Conservation (phyloP, 2,888 invertebrate species). For the Silvanus unidentatus region DNA sequence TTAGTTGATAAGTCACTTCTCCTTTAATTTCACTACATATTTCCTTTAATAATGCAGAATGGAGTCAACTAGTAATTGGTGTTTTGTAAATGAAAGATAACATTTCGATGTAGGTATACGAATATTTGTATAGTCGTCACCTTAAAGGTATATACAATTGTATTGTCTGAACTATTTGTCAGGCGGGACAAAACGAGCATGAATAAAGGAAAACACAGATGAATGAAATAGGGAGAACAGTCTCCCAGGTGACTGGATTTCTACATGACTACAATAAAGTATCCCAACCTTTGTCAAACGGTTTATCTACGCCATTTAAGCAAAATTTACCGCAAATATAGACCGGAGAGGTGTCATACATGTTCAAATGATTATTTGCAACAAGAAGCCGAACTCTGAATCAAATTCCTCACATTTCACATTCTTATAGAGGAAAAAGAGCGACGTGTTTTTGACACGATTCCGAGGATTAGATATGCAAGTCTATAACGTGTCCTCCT, state of each 20-base stretch:
- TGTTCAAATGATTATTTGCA: neutral
- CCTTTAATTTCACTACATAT: conserved; percentile 1
- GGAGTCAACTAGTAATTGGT: conserved; percentile 31
- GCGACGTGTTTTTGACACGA: no score
- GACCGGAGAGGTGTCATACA: conserved; percentile 16
- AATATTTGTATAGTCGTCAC: conserved; percentile 31
- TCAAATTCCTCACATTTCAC: no score
- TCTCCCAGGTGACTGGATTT: conserved; percentile 31
- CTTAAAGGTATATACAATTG: conserved; percentile 27
- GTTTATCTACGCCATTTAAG: conserved; percentile 22
- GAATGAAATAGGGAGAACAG: conserved; percentile 24
- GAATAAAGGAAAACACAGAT: conserved; percentile 28
- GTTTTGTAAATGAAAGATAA: conserved; percentile 24
- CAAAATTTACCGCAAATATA: conserved; percentile 28
- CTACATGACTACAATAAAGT: conserved; percentile 27
- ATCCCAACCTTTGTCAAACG: conserved; percentile 23
- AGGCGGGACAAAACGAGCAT: conserved; percentile 22
- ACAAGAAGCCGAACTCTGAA: neutral
- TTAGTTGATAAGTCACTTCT: no score
- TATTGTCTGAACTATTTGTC: conserved; percentile 39
- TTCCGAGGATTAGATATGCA: no score
- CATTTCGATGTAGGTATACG: conserved; percentile 23
- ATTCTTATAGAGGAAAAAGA: no score
- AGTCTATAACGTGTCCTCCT: no score
- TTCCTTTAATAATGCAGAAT: no score